Evolutionary conservation across 2,797 vertebrate genomes (phyloP).

Genomic region (Cuculus canorus): DNA sequence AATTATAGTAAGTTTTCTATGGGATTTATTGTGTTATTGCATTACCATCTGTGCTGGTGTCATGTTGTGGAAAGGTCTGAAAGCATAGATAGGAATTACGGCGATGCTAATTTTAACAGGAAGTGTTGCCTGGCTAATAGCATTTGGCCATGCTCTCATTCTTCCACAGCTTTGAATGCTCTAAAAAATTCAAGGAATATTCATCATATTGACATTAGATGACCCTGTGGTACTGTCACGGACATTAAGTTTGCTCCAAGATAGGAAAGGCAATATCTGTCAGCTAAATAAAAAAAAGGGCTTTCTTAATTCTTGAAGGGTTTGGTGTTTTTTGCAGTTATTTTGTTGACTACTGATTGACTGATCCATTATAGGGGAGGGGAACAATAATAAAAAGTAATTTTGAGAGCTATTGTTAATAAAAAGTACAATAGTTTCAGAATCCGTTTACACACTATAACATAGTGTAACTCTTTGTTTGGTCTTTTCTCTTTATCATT

Average conservation of each 20-base stretch:
- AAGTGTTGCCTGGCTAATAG: not conserved
- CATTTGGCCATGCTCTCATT: not conserved
- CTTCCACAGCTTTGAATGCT: not conserved
- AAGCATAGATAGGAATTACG: not conserved
- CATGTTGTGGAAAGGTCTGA: not conserved
- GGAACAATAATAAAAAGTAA: not conserved
- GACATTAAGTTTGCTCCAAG: not conserved
- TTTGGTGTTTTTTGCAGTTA: not conserved
- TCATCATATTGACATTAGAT: not conserved
- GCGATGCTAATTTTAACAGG: not conserved
- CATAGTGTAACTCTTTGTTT: not conserved
- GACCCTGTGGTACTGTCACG: not conserved
- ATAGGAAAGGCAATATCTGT: not conserved
- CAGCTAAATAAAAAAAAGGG: not conserved
- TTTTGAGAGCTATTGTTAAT: not conserved
- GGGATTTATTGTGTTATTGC: not conserved
- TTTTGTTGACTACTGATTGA: not conserved
- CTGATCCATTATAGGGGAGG: accelerated
- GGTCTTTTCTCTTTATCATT: not conserved
- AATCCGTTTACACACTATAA: not conserved
- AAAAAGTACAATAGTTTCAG: not conserved
- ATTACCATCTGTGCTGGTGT: slow-evolving; percentile 36
- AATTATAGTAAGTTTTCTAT: not conserved
- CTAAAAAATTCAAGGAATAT: not conserved
- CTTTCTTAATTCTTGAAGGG: not conserved